Conservation (phyloP, 2,888 invertebrate species). For the Empis livida region DNA sequence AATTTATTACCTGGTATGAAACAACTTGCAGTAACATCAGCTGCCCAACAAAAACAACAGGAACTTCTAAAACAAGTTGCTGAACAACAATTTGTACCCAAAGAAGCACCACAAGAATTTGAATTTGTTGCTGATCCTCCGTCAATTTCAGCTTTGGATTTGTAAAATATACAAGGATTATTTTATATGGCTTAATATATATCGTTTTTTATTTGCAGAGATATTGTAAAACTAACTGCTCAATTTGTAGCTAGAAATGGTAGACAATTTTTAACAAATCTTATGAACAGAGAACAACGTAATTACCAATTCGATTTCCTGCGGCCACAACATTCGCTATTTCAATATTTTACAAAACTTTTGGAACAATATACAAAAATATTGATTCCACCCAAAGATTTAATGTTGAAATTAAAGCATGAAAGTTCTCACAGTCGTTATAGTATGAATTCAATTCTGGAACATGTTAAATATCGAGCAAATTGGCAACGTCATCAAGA, state of each 20-base stretch:
- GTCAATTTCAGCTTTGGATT: constrained; percentile 92
- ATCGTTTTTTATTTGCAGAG: constrained; percentile 41
- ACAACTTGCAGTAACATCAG: constrained; percentile 52
- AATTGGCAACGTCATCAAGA: constrained; percentile 96
- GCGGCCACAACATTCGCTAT: constrained; percentile 94
- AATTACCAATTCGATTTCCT: constrained; percentile 99
- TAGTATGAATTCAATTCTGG: constrained; percentile 48
- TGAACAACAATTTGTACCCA: constrained; percentile 76
- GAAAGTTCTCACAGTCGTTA: constrained; percentile 54
- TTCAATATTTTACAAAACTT: constrained; percentile 95
- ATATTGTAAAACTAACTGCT: constrained; percentile 94
- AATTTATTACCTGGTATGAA: constrained; percentile 39
- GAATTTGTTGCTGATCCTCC: constrained; percentile 96
- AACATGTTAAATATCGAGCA: constrained; percentile 86
- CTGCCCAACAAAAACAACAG: constrained; percentile 75
- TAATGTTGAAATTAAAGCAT: constrained; percentile 61
- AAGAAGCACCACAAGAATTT: constrained; percentile 82
- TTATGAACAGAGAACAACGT: constrained; percentile 96
- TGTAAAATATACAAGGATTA: constrained; percentile 42
- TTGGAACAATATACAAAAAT: constrained; percentile 98
- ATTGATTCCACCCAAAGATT: constrained; percentile 86
- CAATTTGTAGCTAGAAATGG: constrained; percentile 99
- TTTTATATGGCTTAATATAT: not conserved
- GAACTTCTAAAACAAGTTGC: constrained; percentile 77
- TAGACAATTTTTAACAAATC: constrained; percentile 89